phyloP scores from a whole-genome alignment of 2,888 invertebrate species.

The Amblyteles armatorius region DNA sequence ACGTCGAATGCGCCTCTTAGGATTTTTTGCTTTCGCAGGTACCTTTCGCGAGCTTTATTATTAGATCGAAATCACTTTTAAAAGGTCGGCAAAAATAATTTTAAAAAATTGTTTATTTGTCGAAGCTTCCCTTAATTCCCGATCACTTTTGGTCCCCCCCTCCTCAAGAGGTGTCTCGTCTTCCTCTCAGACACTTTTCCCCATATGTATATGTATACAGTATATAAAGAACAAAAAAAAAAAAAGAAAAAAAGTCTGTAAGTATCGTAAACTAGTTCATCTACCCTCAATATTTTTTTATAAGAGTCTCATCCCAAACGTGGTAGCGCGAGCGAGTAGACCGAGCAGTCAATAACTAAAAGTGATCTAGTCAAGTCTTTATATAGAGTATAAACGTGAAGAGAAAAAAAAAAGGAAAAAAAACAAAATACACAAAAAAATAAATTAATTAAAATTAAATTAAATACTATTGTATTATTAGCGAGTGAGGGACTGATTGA shows the following conservation, averaged over 20 bases:
- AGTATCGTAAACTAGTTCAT: slow-evolving; percentile 78
- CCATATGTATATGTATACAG: slow-evolving; percentile 13
- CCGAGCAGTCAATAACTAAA: slow-evolving; percentile 72
- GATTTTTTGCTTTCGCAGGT: too few species aligned
- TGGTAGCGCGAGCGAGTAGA: slow-evolving; percentile 78
- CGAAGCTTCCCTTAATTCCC: too few species aligned
- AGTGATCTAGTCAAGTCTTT: slow-evolving; percentile 83
- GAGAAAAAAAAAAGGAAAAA: slow-evolving; percentile 37
- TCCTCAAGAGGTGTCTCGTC: neutral
- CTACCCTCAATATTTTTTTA: slow-evolving; percentile 82
- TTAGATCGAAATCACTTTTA: too few species aligned
- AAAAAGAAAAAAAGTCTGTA: slow-evolving; percentile 54
- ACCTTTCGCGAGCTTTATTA: too few species aligned
- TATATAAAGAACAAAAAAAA: slow-evolving; percentile 67
- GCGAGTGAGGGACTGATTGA: slow-evolving; percentile 19
- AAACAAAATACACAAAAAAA: slow-evolving; percentile 28
- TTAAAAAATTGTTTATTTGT: too few species aligned
- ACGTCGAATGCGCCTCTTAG: too few species aligned
- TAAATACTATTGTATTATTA: slow-evolving; percentile 53
- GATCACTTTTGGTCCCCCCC: too few species aligned
- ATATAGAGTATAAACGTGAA: slow-evolving; percentile 68
- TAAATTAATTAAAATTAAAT: slow-evolving; percentile 6
- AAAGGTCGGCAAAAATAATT: too few species aligned
- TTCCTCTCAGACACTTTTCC: neutral
- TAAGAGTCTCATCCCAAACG: slow-evolving; percentile 77